Percentiles rank a stretch among this genome's conserved stretches.
Conservation (phyloP, 2,113 vertebrate genomes). For the Todiramphus saurophagus region DNA sequence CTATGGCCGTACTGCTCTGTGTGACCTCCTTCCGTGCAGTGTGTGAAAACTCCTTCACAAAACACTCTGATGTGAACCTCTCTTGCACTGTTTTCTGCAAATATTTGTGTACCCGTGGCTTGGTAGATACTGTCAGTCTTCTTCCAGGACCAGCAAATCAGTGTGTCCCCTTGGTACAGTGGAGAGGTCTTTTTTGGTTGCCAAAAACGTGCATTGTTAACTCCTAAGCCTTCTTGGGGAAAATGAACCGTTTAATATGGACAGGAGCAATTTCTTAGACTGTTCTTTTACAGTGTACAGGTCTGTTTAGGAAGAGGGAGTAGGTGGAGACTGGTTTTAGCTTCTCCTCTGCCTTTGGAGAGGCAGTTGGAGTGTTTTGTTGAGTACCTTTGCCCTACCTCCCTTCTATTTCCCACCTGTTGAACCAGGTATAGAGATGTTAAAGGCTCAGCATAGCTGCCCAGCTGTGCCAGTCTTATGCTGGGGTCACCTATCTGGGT, state of each 20-base stretch:
- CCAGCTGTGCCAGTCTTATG: neutral
- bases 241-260: neutral
- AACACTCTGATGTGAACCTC: neutral
- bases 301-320: neutral
- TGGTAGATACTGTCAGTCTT: neutral
- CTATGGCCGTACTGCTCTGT: neutral
- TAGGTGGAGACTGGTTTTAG: neutral
- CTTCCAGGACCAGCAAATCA: neutral
- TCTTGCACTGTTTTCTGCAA: neutral
- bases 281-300: neutral
- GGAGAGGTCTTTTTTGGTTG: neutral
- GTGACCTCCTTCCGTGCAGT: neutral
- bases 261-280: neutral
- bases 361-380: neutral
- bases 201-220: neutral
- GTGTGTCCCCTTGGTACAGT: neutral
- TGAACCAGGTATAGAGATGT: neutral
- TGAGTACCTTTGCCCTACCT: neutral
- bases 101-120: accelerated
- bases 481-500: neutral
- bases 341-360: neutral
- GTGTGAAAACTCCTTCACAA: neutral
- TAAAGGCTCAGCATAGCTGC: neutral
- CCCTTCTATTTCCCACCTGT: neutral
- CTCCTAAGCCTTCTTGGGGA: neutral